Evolutionary conservation across 2,888 invertebrate genomes (phyloP), one percentile per base, ranked within the genome.

Genomic region (Drosophila algonquin): DNA sequence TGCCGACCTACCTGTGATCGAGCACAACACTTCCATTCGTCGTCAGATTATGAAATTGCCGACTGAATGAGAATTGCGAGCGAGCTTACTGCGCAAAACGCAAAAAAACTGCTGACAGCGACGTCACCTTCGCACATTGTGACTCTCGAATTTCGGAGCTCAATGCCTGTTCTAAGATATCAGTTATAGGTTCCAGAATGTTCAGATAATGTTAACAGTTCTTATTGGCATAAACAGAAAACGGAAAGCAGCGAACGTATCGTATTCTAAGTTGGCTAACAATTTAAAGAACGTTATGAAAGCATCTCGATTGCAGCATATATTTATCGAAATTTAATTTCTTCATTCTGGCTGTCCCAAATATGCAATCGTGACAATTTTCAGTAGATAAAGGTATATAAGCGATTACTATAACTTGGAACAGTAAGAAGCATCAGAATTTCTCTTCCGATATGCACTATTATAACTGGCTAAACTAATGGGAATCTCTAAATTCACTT

Each of bases 1-100:
- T 59, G 73, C 68, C 54, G 40, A 75, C 79, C 64, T 84, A 81
- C 78, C 67, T 67, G 84, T 67, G 63, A 61, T 57, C 52, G 47
- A 35, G 21, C 18, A 10, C 32, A 68, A 70, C 75, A 77, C 73
- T 77, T 81, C 74, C 73, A 73, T 71, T 74, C 75, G 75, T 82
- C 72, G 63, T 65, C 71, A 58, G 63, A 76, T 85, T 85, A 85
- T 79, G 59, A 80, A 82, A 85, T 76, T 67, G 55, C 58, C 54
- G 67, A 75, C 46, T 51, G 60, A 70, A 70, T 60, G 77, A 77
- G 86, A 75, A 85, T 80, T 80, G 77, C 80, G 75, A 65, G 71
- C 73, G 69, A 63, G 52, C 40, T 59, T 61, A 62, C 83, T 48
- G 80, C 78, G 80, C 72, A 70, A 59, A 67, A 79, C 63, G 51